These are phyloP conservation scores for Himalopsyche kuldschensis DNA, from an alignment of 2,888 invertebrate species.

Conservation along the genomic window DNA sequence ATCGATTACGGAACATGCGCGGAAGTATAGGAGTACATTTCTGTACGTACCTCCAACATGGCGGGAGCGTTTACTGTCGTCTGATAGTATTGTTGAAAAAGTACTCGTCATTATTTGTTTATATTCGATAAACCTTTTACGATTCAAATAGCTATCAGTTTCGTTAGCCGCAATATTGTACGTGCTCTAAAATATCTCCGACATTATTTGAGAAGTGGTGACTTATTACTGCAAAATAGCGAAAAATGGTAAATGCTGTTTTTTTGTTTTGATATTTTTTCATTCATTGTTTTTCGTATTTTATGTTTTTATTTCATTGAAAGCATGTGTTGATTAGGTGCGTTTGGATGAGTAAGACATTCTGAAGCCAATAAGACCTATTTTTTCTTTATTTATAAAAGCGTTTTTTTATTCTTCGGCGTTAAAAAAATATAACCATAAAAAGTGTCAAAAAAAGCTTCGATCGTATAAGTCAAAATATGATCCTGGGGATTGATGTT, in stretches of 20 bases:
- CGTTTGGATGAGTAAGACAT: background rate
- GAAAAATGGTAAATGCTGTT: slow-evolving; percentile 62
- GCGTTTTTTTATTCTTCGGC: slow-evolving; percentile 57
- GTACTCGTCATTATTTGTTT: slow-evolving; percentile 25
- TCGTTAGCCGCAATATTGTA: background rate
- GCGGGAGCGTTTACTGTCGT: slow-evolving; percentile 57
- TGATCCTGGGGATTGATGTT: background rate
- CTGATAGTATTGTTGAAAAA: slow-evolving; percentile 17
- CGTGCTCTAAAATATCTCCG: background rate
- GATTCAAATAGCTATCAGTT: background rate
- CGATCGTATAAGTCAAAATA: slow-evolving; percentile 17
- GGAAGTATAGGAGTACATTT: background rate
- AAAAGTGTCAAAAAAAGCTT: slow-evolving; percentile 49
- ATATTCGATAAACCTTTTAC: slow-evolving; percentile 3
- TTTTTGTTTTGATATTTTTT: slow-evolving; percentile 65
- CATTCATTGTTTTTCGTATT: slow-evolving; percentile 41
- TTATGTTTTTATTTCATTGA: background rate
- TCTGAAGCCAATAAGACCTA: background rate
- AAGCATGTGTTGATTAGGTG: background rate
- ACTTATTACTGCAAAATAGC: background rate
- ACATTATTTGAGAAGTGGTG: background rate
- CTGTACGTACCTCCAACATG: slow-evolving; percentile 48
- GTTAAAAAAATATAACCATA: slow-evolving; percentile 54
- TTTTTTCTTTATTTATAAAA: slow-evolving; percentile 43
- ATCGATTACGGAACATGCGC: slow-evolving; percentile 40